phyloP scores from a whole-genome alignment of 2,113 vertebrate species.

The Podarcis cretensis region DNA sequence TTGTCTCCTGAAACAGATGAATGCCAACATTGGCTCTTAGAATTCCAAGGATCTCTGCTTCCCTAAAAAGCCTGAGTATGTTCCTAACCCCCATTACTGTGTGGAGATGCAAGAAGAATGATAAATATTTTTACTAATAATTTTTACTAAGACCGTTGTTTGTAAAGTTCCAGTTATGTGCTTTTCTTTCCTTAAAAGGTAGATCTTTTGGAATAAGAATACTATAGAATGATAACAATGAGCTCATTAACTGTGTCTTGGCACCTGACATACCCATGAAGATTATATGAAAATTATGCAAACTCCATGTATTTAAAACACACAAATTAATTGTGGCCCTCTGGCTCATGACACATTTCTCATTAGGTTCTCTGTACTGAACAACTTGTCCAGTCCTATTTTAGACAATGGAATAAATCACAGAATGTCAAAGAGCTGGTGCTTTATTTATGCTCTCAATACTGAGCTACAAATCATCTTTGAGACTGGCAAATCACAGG shows the following conservation, averaged over 20 bases:
- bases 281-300: slow-evolving; percentile 24
- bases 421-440: slow-evolving; percentile 33
- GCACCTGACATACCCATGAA: slow-evolving; percentile 21
- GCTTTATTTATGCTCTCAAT: slow-evolving; percentile 34
- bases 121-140: not conserved
- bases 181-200: not conserved
- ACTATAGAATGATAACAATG: slow-evolving; percentile 2
- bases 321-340: slow-evolving; percentile 39
- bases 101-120: not conserved
- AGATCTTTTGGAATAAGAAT: not conserved
- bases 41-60: not conserved
- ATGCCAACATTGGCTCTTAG: not conserved
- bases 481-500: slow-evolving; percentile 24
- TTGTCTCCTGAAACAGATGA: too few relatives aligned
- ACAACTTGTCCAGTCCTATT: slow-evolving; percentile 39
- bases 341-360: slow-evolving; percentile 35
- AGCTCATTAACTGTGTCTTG: slow-evolving; percentile 21
- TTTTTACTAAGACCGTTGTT: not conserved
- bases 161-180: not conserved
- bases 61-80: not conserved
- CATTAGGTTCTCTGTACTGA: slow-evolving; percentile 34
- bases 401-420: slow-evolving; percentile 38
- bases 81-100: not conserved
- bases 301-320: slow-evolving; percentile 25
- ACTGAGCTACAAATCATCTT: slow-evolving; percentile 29